Percentiles rank a stretch among this genome's conserved stretches.
These are phyloP conservation scores for Drosophila ambigua DNA, from an alignment of 1,140 invertebrate genomes.

Conservation along the genomic window DNA sequence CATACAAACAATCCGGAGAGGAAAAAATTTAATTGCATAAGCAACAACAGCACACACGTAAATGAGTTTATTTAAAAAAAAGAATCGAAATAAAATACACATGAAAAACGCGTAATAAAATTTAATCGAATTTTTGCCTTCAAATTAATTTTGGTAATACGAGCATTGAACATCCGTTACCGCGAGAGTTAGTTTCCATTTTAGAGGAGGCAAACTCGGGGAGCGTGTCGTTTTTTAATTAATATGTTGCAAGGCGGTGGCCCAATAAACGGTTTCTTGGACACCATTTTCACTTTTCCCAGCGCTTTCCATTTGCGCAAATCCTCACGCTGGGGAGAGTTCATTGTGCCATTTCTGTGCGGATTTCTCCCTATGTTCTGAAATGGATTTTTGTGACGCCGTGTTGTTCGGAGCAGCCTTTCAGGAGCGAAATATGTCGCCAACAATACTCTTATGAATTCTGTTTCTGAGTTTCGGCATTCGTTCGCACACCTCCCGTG, in stretches of 20 bases:
- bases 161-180: not conserved
- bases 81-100: slow-evolving; percentile 36
- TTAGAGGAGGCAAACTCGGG: not conserved
- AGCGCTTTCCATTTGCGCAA: slow-evolving; percentile 28
- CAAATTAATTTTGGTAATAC: not conserved
- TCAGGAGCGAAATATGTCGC: slow-evolving; percentile 63
- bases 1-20: slow-evolving; percentile 45
- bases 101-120: slow-evolving; percentile 55
- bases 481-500: slow-evolving; percentile 3
- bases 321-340: slow-evolving; percentile 46
- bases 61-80: slow-evolving; percentile 66
- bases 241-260: slow-evolving; percentile 14
- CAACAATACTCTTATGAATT: slow-evolving; percentile 49
- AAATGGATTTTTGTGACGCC: slow-evolving; percentile 2
- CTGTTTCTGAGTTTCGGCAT: slow-evolving; percentile 45
- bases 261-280: slow-evolving; percentile 10
- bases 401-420: slow-evolving; percentile 15
- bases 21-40: slow-evolving; percentile 45
- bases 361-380: slow-evolving; percentile 40
- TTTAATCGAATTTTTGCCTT: slow-evolving; percentile 7
- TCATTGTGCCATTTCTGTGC: slow-evolving; percentile 68
- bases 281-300: slow-evolving; percentile 18
- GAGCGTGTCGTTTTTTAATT: slow-evolving; percentile 29
- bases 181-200: no score
- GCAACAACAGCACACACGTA: slow-evolving; percentile 42